Base-by-base conservation (phyloP, 2,888 invertebrate genomes). In the Steinernema hermaphroditum region DNA sequence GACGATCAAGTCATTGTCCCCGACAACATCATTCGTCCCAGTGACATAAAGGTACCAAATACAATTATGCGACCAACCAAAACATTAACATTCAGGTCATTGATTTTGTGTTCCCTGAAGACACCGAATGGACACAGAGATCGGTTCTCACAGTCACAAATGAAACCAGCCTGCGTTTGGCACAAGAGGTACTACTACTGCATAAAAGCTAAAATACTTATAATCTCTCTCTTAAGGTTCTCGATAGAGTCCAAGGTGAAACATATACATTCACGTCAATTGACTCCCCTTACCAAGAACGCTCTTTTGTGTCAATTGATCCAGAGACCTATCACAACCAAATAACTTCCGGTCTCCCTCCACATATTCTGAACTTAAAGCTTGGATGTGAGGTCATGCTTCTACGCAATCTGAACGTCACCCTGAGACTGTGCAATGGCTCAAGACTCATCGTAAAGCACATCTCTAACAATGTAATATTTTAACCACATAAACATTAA, bases 101-200 rank as follows among this genome's bases (percentile, higher is more conserved):
- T 16, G n/a, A 46, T n/a, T 46, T 46, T 46, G 46, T 46, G 16
- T 46, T 46, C 16, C 46, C 46, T 46, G 22, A 4, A 4, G n/a
- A 46, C 22, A 4, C 6, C 6, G 46, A 46, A 4, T 46, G 46
- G 46, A 46, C 46, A 4, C 6, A 46, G 4, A 4, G n/a, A 9
- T 46, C 46, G 4, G n/a, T 74, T 27, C 54, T 74, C 8, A 72
- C 74, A 14, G n/a, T 72, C 27, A 72, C 69, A 32, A 74, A 74
- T 27, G 24, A 16, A 24, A 72, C 68, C 0, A 43, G 72, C 24
- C 69, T 74, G 0, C 19, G 50, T 2, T 0, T 74, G 8, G 70
- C 54, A 14, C 57, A 74, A 0, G 0, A 12, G 24, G 49, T 74
- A 27, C 37, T n/a, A n/a, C n/a, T n/a, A n/a, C n/a, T n/a, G n/a